Conservation (phyloP, 2,888 invertebrate species). For the Andrena bicolor region DNA sequence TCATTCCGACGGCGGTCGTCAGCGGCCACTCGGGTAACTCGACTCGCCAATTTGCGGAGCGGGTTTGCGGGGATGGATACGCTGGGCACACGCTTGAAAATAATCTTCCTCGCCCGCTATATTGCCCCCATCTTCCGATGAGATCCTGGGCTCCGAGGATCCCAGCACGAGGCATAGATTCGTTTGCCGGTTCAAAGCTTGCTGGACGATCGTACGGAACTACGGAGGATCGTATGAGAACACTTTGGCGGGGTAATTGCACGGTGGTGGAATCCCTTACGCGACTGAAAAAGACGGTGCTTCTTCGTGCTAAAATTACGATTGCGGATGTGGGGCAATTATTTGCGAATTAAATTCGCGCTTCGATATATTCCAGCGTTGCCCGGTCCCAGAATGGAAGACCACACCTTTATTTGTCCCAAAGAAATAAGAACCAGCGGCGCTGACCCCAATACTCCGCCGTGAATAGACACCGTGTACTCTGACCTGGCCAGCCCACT, state of each 20-base stretch:
- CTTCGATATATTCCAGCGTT: conserved; percentile 28
- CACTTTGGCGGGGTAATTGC: too few species aligned
- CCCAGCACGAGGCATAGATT: conserved; percentile 34
- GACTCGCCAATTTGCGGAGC: conserved; percentile 62
- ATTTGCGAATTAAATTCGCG: conserved; percentile 44
- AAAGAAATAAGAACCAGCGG: conserved; percentile 32
- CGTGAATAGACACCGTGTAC: conserved; percentile 38
- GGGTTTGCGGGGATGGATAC: conserved; percentile 48
- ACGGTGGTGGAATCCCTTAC: too few species aligned
- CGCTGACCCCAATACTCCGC: conserved; percentile 42
- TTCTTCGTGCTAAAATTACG: too few species aligned
- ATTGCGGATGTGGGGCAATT: too few species aligned
- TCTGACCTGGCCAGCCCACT: conserved; percentile 21
- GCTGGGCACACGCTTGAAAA: conserved; percentile 48
- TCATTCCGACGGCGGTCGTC: conserved; percentile 46
- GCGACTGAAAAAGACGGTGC: too few species aligned
- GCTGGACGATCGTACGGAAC: too few species aligned
- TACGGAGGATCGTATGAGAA: too few species aligned
- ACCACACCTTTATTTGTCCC: conserved; percentile 24
- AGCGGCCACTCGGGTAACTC: conserved; percentile 52
- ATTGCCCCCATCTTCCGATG: not conserved
- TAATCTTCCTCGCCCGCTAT: conserved; percentile 29
- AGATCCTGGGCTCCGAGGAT: not conserved
- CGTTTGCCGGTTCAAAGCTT: conserved; percentile 22
- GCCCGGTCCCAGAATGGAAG: conserved; percentile 18